Evolutionary conservation across 2,113 vertebrate genomes (phyloP), one percentile per base, ranked within the genome.

Genomic region (Anguilla rostrata): DNA sequence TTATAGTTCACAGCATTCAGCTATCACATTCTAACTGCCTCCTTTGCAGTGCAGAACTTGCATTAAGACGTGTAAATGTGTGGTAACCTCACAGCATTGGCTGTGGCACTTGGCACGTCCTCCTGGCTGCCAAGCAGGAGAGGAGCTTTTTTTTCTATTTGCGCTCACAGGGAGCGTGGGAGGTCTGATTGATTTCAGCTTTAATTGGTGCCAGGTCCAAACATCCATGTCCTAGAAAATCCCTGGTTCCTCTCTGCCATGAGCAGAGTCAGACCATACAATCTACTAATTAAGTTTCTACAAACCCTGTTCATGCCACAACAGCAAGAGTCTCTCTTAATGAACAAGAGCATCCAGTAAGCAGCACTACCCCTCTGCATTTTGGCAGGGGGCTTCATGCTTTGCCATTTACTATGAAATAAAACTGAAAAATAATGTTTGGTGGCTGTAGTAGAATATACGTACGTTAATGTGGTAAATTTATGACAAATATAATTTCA

Each of bases 111-210:
- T 5, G 56, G 20, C 60, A 84, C 43, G 60, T 40, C 34, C 49
- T 71, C 8, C 60, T 41, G 60, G 60, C 83, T 84, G 83, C 60
- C 83, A 71, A 39, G 57, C 39, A 2, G 5, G 29, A 57, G 15
- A 84, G 39, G 40, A 39, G 29, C 15, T 43, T 39, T 66, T 66
- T 71, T 39, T 43, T 43, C 57, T 26, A 1, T 39, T 71, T 84
- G 57, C 20, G 39, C 60, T 26, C 39, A 66, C n/a, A n/a, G 40
- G 60, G 57, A 39, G 16, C 60, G 16, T 66, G 34, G n/a, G 57
- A 84, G 57, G 60, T 40, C 34, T 71, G 83, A 41, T 84, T 84
- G 29, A 39, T 84, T 84, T 40, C 60, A 39, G 83, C 60, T 11
- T 71, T 84, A 66, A 80, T 63, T 84, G 18, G 60, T 39, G 29